Percentiles rank a stretch among this genome's conserved stretches.
phyloP scores from a whole-genome alignment of 2,888 invertebrate species.

The Scaptomyza polygonia region DNA sequence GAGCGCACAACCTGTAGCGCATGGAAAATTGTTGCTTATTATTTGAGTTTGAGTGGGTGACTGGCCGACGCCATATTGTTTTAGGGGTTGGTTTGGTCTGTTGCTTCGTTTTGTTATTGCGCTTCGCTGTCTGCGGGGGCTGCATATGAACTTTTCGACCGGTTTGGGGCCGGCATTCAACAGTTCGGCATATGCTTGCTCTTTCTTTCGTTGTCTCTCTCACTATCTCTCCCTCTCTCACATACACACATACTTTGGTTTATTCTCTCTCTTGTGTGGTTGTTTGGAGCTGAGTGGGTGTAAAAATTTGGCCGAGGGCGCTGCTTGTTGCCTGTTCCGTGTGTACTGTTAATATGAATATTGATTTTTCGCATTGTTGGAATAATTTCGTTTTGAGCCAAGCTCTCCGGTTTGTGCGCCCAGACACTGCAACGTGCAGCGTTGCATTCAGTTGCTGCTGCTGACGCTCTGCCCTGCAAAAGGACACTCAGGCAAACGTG shows the following conservation, averaged over 20 bases:
- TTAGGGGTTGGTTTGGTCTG: slow-evolving; percentile 59
- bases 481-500: slow-evolving; percentile 15
- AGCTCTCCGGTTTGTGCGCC: slow-evolving; percentile 14
- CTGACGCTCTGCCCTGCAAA: slow-evolving; percentile 25
- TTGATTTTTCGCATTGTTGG: slow-evolving; percentile 65
- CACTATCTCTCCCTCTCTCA: too few species aligned
- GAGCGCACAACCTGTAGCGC: slow-evolving; percentile 73
- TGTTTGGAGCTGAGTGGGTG: slow-evolving; percentile 1
- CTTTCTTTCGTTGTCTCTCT: slow-evolving; percentile 11
- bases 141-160: slow-evolving; percentile 42
- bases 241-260: neutral
- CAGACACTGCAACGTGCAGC: slow-evolving; percentile 34
- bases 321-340: slow-evolving; percentile 19
- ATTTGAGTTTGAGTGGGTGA: slow-evolving; percentile 56
- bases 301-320: slow-evolving; percentile 12
- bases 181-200: slow-evolving; percentile 75
- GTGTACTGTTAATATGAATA: slow-evolving; percentile 68
- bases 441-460: slow-evolving; percentile 49
- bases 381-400: slow-evolving; percentile 32
- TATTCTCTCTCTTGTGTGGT: slow-evolving; percentile 5
- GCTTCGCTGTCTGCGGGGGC: slow-evolving; percentile 36
- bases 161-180: slow-evolving; percentile 76
- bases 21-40: slow-evolving; percentile 65
- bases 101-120: slow-evolving; percentile 5
- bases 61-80: slow-evolving; percentile 75